Evolutionary conservation across 2,113 vertebrate species (phyloP).

Genomic region (Tragelaphus buxtoni): DNA sequence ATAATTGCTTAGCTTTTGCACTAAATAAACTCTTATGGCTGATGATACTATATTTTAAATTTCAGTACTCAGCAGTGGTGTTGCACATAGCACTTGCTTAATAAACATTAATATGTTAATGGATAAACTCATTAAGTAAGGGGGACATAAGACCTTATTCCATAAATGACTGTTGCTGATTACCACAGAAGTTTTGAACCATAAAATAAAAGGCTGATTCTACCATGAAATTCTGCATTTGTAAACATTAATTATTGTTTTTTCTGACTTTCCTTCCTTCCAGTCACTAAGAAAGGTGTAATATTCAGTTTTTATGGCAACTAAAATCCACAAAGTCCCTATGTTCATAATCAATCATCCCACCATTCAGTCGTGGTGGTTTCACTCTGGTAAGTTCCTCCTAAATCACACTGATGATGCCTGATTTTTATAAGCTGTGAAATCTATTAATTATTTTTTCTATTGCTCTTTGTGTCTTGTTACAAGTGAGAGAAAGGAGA

Average conservation of each 20-base stretch:
- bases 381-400: not conserved
- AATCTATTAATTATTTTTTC: conserved; percentile 29
- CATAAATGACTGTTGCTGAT: not conserved
- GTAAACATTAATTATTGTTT: not conserved
- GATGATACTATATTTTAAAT: not conserved
- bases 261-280: not conserved
- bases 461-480: not conserved
- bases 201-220: not conserved
- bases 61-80: not conserved
- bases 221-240: not conserved
- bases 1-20: not conserved
- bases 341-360: not conserved
- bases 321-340: not conserved
- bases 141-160: not conserved
- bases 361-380: not conserved
- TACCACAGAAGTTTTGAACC: not conserved
- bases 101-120: not conserved
- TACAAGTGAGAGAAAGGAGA: not conserved
- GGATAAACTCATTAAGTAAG: not conserved
- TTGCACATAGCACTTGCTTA: not conserved
- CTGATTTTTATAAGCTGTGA: not conserved
- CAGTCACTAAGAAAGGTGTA: not conserved
- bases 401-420: not conserved
- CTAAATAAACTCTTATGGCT: not conserved
- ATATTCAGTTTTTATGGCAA: not conserved